Percentiles rank a stretch among this genome's conserved stretches.
phyloP scores from a whole-genome alignment of 2,797 vertebrate genomes.

The Percopsis omiscomaycus region DNA sequence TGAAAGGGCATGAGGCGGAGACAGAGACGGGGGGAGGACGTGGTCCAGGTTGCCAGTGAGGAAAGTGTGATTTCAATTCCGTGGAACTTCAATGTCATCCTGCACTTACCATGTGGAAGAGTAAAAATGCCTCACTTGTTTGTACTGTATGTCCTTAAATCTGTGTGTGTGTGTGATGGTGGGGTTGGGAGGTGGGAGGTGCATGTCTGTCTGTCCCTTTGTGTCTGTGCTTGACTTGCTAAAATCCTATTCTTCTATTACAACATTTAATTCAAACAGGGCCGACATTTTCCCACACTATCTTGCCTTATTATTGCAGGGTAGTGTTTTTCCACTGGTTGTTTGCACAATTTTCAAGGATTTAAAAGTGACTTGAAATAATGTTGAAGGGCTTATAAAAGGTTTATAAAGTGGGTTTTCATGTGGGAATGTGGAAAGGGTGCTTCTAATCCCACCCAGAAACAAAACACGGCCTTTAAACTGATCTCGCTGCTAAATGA shows the following conservation, averaged over 20 bases:
- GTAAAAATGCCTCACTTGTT: neutral
- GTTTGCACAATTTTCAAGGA: constrained; percentile 13
- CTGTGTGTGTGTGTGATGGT: neutral
- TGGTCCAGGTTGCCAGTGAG: neutral
- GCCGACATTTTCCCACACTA: neutral
- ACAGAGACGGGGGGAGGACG: neutral
- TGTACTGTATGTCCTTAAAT: too few relatives aligned
- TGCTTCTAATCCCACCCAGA: constrained; percentile 34
- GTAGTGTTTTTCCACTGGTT: constrained; percentile 5
- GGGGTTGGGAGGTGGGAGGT: neutral
- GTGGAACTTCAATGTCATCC: neutral
- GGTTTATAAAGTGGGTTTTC: constrained; percentile 3
- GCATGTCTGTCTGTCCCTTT: neutral
- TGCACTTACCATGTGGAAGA: neutral
- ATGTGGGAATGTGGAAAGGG: constrained; percentile 17
- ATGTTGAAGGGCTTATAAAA: constrained; percentile 13
- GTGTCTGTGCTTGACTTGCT: neutral
- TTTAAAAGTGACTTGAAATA: neutral
- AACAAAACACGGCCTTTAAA: neutral
- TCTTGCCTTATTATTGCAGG: neutral
- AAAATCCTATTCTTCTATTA: neutral
- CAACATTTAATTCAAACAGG: constrained; percentile 2
- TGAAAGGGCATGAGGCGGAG: neutral
- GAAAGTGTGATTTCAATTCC: too few relatives aligned
- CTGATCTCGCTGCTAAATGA: neutral